Conservation (phyloP, 2,797 vertebrate species). For the Clarias platycephalus region DNA sequence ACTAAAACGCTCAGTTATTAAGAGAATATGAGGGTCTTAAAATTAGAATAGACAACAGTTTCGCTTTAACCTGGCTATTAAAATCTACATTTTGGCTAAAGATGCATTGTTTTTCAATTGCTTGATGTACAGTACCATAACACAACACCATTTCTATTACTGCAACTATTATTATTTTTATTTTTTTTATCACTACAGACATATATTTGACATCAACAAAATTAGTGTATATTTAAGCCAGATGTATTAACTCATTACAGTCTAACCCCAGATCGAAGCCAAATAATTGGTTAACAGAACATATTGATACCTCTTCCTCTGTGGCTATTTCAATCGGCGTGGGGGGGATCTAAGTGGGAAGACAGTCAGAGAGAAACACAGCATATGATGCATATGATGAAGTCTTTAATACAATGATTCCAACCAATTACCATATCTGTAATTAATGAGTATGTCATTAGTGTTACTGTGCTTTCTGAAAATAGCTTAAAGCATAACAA, state of each 20-base stretch:
- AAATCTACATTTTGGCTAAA: not conserved
- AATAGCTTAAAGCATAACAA: not conserved
- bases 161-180: not conserved
- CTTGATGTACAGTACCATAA: not conserved
- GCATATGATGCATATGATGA: not conserved
- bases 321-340: conserved; percentile 88
- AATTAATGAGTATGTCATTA: not conserved
- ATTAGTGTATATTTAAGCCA: not conserved
- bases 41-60: not conserved
- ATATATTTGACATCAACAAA: not conserved
- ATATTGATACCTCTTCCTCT: conserved; percentile 87
- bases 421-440: not conserved
- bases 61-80: not conserved
- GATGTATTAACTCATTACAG: not conserved
- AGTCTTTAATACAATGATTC: not conserved
- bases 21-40: not conserved
- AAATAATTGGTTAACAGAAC: not conserved
- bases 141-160: not conserved
- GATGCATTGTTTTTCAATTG: not conserved
- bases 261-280: not conserved
- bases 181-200: not conserved
- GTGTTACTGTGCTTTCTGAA: not conserved
- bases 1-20: not conserved
- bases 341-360: conserved; percentile 78
- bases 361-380: not conserved